phyloP scores from a whole-genome alignment of 2,888 invertebrate genomes.

The Aphodius sticticus region DNA sequence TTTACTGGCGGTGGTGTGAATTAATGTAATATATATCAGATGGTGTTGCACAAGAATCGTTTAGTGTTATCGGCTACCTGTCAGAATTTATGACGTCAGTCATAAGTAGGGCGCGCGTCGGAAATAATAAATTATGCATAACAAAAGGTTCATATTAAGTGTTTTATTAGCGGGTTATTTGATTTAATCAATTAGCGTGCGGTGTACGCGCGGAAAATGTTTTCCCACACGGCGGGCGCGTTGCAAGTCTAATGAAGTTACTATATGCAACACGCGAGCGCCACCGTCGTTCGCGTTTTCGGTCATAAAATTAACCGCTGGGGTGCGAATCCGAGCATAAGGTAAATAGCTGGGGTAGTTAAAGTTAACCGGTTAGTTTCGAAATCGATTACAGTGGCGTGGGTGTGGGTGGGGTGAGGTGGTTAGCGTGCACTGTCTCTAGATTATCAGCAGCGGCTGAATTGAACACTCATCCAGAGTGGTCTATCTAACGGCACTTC shows the following conservation, averaged over 20 bases:
- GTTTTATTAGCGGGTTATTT: slow-evolving; percentile 17
- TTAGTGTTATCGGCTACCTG: background rate
- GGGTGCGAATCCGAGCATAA: slow-evolving; percentile 45
- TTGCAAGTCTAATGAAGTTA: slow-evolving; percentile 7
- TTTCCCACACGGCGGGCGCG: slow-evolving; percentile 16
- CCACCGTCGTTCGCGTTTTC: slow-evolving; percentile 42
- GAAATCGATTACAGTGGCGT: slow-evolving; percentile 44
- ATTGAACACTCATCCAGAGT: slow-evolving; percentile 49
- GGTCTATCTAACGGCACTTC: slow-evolving; percentile 44
- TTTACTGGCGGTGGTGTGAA: background rate
- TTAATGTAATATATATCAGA: background rate
- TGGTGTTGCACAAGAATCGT: background rate
- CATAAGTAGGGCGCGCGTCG: background rate
- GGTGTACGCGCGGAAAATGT: background rate
- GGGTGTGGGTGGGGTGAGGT: slow-evolving; percentile 28
- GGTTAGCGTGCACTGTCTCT: slow-evolving; percentile 46
- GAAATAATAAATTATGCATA: slow-evolving; percentile 20
- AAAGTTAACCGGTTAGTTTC: slow-evolving; percentile 45
- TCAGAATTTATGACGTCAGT: slow-evolving; percentile 21
- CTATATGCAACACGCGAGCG: slow-evolving; percentile 12
- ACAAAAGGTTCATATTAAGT: slow-evolving; percentile 24
- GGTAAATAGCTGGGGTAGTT: slow-evolving; percentile 42
- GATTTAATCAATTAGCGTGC: slow-evolving; percentile 25
- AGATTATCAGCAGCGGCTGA: slow-evolving; percentile 44
- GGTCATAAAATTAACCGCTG: slow-evolving; percentile 55